Evolutionary conservation across 2,888 invertebrate genomes (phyloP).

Genomic region (Apotomis turbidana): DNA sequence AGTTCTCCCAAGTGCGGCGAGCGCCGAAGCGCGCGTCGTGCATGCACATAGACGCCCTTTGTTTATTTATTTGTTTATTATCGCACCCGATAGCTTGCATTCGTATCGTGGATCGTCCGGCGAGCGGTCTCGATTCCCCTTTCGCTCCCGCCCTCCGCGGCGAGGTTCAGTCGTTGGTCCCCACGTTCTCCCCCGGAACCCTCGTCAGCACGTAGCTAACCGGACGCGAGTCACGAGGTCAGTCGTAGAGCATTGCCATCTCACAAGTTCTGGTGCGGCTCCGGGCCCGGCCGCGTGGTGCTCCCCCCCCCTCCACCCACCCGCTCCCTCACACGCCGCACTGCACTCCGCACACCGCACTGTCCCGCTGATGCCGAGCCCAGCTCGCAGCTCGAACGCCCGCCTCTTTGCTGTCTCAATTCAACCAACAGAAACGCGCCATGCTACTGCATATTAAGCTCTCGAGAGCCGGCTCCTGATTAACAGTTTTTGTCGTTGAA

Average conservation of each 20-base stretch:
- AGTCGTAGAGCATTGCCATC: constrained; percentile 83
- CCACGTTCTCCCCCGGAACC: constrained; percentile 61
- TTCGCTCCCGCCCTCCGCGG: constrained; percentile 69
- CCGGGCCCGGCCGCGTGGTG: constrained; percentile 51
- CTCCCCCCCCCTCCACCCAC: constrained; percentile 47
- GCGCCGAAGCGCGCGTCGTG: constrained; percentile 80
- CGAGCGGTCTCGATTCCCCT: constrained; percentile 71
- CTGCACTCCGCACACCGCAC: constrained; percentile 52
- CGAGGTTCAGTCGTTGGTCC: constrained; percentile 66
- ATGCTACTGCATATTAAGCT: constrained; percentile 21
- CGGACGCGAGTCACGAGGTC: constrained; percentile 76
- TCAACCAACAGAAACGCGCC: constrained; percentile 42
- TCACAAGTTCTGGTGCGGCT: constrained; percentile 82
- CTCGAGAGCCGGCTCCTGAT: constrained; percentile 24
- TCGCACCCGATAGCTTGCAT: constrained; percentile 82
- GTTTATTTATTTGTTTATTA: constrained; percentile 80
- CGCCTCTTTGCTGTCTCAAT: constrained; percentile 39
- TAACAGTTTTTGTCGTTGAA: constrained; percentile 44
- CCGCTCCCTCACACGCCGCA: constrained; percentile 53
- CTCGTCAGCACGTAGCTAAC: constrained; percentile 66
- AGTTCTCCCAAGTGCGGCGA: constrained; percentile 82
- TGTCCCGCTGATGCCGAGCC: constrained; percentile 38
- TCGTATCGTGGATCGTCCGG: constrained; percentile 78
- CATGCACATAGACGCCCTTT: constrained; percentile 83
- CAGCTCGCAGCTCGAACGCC: constrained; percentile 12